A percentile compares a stretch with the other conserved stretches of the same genome.
These are phyloP conservation scores for Invenusta paracnida DNA, from an alignment of 2,888 invertebrate species.

Conservation along the genomic window DNA sequence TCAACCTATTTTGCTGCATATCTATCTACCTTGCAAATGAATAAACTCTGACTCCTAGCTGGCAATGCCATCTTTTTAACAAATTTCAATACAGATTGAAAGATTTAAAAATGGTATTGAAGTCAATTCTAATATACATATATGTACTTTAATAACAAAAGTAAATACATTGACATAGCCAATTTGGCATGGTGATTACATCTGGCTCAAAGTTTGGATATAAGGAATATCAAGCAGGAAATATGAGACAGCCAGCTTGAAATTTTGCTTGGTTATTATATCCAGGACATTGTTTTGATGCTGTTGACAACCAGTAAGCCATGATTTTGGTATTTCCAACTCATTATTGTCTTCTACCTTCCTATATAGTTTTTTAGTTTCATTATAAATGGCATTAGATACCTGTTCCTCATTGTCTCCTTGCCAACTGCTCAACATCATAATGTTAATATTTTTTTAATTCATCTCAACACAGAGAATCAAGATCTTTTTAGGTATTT, in stretches of 20 bases:
- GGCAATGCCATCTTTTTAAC: not conserved
- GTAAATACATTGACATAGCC: constrained; percentile 24
- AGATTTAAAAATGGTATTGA: not conserved
- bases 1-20: not conserved
- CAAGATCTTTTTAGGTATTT: not conserved
- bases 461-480: not conserved
- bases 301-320: constrained; percentile 13
- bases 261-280: not conserved
- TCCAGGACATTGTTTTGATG: not conserved
- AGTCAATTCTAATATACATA: constrained; percentile 1
- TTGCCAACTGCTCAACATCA: not conserved
- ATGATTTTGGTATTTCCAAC: not conserved
- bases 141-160: too few relatives aligned
- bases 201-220: not conserved
- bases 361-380: not conserved
- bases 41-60: constrained; percentile 20
- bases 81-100: constrained; percentile 8
- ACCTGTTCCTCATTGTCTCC: not conserved
- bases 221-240: constrained; percentile 10
- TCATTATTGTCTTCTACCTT: constrained; percentile 22
- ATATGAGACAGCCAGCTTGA: not conserved
- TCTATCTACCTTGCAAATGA: not conserved
- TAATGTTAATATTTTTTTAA: not conserved
- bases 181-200: constrained; percentile 12
- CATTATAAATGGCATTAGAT: not conserved